Evolutionary conservation across 1,140 invertebrate species (phyloP).

Genomic region (Coenobita brevimanus): DNA sequence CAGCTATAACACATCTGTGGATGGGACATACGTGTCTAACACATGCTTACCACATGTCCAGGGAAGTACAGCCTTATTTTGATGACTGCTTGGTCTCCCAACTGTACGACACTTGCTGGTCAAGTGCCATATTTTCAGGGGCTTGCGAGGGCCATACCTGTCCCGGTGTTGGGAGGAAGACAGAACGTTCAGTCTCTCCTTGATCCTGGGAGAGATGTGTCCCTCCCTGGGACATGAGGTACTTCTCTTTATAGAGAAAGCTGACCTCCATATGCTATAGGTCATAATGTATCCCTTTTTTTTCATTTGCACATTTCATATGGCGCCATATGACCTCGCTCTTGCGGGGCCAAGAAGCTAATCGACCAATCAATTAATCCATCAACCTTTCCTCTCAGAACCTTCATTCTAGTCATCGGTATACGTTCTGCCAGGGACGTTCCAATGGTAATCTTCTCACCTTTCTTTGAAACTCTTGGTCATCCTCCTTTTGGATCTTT

Average conservation of each 20-base stretch:
- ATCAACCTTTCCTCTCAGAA: no score
- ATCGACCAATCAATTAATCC: constrained; percentile 7
- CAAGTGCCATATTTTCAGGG: not conserved
- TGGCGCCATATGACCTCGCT: not conserved
- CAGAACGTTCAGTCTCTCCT: not conserved
- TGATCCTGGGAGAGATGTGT: not conserved
- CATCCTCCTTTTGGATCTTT: no score
- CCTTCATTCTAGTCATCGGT: no score
- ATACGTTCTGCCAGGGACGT: no score
- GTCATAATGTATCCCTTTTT: not conserved
- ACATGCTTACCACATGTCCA: no score
- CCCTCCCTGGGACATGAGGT: not conserved
- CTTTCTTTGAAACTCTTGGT: no score
- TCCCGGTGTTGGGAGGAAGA: not conserved
- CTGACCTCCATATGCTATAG: not conserved
- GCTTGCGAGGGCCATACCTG: not conserved
- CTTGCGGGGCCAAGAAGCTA: not conserved
- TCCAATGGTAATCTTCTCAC: no score
- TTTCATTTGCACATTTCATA: not conserved
- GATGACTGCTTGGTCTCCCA: constrained; percentile 16
- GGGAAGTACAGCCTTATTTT: not conserved
- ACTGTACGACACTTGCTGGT: constrained; percentile 7
- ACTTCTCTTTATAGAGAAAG: no score
- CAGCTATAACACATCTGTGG: no score
- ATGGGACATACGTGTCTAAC: no score